Conservation (phyloP, 2,113 vertebrate species). For the Beaufortia kweichowensis region DNA sequence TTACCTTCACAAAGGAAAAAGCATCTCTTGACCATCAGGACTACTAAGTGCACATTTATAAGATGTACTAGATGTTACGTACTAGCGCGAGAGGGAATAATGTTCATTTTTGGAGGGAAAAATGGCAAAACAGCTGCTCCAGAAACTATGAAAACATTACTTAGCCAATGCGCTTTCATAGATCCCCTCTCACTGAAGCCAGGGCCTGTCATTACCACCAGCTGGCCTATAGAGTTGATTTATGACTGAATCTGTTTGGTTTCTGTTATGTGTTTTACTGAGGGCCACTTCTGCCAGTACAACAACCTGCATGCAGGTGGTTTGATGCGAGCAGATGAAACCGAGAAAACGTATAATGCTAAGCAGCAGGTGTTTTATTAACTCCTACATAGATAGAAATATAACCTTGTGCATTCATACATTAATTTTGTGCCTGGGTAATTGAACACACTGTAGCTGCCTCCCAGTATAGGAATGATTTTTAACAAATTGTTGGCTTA, state of each 20-base stretch:
- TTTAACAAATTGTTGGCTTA: neutral
- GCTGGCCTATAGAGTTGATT: slow-evolving; percentile 48
- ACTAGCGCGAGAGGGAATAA: slow-evolving; percentile 11
- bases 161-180: slow-evolving; percentile 14
- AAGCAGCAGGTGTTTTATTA: slow-evolving; percentile 28
- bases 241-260: slow-evolving; percentile 42
- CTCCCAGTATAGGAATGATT: neutral
- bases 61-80: slow-evolving; percentile 31
- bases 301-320: slow-evolving; percentile 12
- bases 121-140: slow-evolving; percentile 43
- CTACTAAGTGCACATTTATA: neutral
- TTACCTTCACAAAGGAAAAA: neutral
- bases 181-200: slow-evolving; percentile 13
- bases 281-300: neutral
- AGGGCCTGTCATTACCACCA: slow-evolving; percentile 33
- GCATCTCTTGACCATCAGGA: neutral
- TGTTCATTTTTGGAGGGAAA: slow-evolving; percentile 34
- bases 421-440: neutral
- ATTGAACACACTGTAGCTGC: neutral
- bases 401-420: neutral
- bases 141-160: slow-evolving; percentile 22
- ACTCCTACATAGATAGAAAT: slow-evolving; percentile 20
- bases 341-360: neutral
- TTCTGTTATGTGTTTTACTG: neutral
- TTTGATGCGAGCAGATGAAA: slow-evolving; percentile 15